Conservation (phyloP, 2,797 vertebrate genomes). For the Halcyon leucocephala region DNA sequence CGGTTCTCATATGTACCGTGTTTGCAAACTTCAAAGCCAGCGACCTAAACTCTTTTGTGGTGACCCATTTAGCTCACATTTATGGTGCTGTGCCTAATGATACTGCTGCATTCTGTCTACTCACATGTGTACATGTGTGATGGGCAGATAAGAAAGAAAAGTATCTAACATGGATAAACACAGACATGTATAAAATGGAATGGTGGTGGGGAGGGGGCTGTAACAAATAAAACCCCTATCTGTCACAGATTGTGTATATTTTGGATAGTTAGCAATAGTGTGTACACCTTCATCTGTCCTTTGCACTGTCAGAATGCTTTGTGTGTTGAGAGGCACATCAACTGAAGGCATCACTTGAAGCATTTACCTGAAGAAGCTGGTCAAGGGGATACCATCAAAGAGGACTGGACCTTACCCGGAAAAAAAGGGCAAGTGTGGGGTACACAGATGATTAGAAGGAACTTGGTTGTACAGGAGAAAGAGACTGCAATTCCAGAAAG, state of each 20-base stretch:
- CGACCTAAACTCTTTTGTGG: not conserved
- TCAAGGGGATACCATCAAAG: not conserved
- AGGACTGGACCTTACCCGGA: not conserved
- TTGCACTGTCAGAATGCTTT: not conserved
- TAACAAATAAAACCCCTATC: not conserved
- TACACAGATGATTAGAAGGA: not conserved
- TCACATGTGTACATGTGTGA: too few relatives aligned
- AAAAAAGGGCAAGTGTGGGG: not conserved
- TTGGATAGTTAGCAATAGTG: not conserved
- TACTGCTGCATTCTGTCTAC: not conserved
- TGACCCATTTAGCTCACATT: not conserved
- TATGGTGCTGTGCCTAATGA: not conserved
- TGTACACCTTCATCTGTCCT: not conserved
- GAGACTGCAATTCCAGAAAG: not conserved
- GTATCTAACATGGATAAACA: not conserved
- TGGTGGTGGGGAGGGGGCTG: too few relatives aligned
- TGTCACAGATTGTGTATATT: not conserved
- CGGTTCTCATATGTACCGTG: fast-evolving
- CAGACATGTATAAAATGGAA: not conserved
- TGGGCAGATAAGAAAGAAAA: not conserved
- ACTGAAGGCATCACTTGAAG: not conserved
- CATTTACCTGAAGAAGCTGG: not conserved
- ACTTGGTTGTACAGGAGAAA: not conserved
- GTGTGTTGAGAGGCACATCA: not conserved
- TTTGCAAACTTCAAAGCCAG: not conserved